These are phyloP conservation scores for Melieria picta DNA, from an alignment of 2,888 invertebrate genomes.

Conservation along the genomic window DNA sequence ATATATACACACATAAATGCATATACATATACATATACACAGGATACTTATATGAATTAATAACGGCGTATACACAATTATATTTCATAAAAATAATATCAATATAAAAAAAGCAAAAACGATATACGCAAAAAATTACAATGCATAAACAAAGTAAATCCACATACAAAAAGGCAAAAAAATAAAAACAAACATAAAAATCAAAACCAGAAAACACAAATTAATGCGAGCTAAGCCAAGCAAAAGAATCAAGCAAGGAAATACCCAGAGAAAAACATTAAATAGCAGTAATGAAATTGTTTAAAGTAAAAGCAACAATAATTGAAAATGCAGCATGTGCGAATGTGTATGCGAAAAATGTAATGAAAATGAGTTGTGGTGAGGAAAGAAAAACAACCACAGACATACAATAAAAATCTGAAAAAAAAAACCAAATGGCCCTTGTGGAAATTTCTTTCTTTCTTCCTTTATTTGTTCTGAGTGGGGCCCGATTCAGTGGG, in stretches of 20 bases:
- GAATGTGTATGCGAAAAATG: too few relatives aligned
- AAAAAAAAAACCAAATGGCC: too few relatives aligned
- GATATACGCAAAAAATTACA: neutral
- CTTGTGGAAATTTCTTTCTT: too few relatives aligned
- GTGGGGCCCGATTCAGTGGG: too few relatives aligned
- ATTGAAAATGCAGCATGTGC: too few relatives aligned
- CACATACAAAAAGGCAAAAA: neutral
- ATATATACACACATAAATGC: neutral
- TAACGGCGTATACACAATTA: constrained; percentile 3
- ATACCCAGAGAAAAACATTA: neutral
- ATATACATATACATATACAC: neutral
- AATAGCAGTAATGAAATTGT: too few relatives aligned
- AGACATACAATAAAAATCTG: too few relatives aligned
- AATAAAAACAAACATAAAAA: neutral
- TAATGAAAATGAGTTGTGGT: too few relatives aligned
- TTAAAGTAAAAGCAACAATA: too few relatives aligned
- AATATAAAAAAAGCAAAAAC: constrained; percentile 1
- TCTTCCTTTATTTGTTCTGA: too few relatives aligned
- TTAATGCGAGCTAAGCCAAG: neutral
- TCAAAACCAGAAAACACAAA: neutral
- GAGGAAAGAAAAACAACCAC: too few relatives aligned
- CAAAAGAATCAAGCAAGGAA: neutral
- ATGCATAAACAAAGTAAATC: neutral
- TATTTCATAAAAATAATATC: constrained; percentile 3
- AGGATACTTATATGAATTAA: neutral